Evolutionary conservation across 92 coral and sea anemone genomes (phyloP).

Genomic region (Actinernus sp.): DNA sequence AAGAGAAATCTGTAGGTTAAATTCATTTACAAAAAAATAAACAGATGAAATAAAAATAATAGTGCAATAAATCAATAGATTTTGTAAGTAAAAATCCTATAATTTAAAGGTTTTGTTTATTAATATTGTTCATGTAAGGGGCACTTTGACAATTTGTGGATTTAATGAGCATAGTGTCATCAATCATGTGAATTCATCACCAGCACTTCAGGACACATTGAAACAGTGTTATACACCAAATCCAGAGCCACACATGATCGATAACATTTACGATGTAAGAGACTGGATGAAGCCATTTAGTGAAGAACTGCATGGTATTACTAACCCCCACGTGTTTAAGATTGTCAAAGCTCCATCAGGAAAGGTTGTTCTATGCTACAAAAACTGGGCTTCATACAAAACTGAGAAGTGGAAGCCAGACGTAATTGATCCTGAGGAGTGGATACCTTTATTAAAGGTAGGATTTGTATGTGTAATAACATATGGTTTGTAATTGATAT

Average conservation of each 20-base stretch:
- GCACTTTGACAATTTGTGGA: too few relatives aligned
- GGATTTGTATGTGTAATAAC: too few relatives aligned
- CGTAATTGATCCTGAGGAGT: not conserved
- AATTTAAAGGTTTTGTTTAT: too few relatives aligned
- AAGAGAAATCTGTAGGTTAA: too few relatives aligned
- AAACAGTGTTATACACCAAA: not conserved
- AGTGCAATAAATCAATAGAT: too few relatives aligned
- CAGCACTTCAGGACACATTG: constrained; percentile 1
- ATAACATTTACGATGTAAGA: not conserved
- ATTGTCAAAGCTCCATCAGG: constrained; percentile 4
- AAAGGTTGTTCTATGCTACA: not conserved
- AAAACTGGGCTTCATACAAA: constrained; percentile 9
- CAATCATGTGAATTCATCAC: too few relatives aligned
- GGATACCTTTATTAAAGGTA: constrained; percentile 3
- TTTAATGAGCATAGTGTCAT: too few relatives aligned
- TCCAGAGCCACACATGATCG: not conserved
- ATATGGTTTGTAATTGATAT: too few relatives aligned
- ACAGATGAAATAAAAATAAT: too few relatives aligned
- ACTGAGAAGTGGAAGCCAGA: not conserved
- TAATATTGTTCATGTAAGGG: too few relatives aligned
- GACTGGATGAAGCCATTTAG: not conserved
- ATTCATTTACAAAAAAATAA: too few relatives aligned
- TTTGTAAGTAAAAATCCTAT: too few relatives aligned
- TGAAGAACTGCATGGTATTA: constrained; percentile 1
- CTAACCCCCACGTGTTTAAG: constrained; percentile 1